Base-by-base conservation (phyloP, 2,888 invertebrate species). In the Oconnorella tubifera region DNA sequence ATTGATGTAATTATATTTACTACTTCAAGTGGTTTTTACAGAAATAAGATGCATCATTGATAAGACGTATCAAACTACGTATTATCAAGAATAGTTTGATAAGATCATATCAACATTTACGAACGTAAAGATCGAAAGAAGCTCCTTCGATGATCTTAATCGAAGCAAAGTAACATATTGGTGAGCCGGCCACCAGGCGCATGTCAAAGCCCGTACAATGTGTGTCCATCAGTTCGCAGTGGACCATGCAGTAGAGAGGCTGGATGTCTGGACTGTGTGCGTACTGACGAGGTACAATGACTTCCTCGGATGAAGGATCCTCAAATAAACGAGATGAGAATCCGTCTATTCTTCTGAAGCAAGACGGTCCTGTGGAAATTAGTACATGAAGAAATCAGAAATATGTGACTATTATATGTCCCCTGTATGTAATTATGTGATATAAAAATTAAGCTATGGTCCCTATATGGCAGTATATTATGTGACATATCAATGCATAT, bases 221-320 rank as follows among this genome's bases (percentile, higher is more conserved):
- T 6, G 40, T 19, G 10, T 19, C 40, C 40, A 40, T 19, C 10
- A 40, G 40, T 19, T 40, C 40, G 40, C 40, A 40, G 10, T 40
- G 40, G 40, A 40, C 40, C 40, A 40, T 40, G 40, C 40, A 40
- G 40, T 40, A 40, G 40, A 40, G 40, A 19, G 40, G 40, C 40
- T 40, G 40, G 40, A 40, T 40, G 40, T 14, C 40, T 19, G 40
- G 40, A 19, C 40, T 40, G 40, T 40, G 40, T 14, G 40, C 6
- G 40, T 40, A 40, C 40, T 40, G 6, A 19, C 6, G 19, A 6
- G 40, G 40, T 6, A 40, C 19, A 14, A 14, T 6, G 19, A 40
- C 40, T 19, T 19, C 10, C 10, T 6, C 19, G 19, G 40, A 40
- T 14, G 40, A 14, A 6, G 40, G 19, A 19, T 40, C 40, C 19